phyloP scores from a whole-genome alignment of 2,888 invertebrate genomes.

The Cosmopolites sordidus region DNA sequence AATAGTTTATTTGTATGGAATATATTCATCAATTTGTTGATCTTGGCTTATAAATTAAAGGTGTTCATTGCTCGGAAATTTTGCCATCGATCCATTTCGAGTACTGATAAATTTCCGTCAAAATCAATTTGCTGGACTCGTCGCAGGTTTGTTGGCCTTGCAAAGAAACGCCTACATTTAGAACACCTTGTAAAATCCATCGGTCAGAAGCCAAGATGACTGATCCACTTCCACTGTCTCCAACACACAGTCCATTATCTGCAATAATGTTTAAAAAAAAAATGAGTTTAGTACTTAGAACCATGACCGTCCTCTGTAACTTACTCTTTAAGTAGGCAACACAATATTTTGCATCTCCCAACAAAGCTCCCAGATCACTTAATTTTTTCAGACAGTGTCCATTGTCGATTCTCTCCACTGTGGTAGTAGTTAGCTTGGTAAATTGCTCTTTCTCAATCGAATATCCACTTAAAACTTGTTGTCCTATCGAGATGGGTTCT shows the following conservation, averaged over 20 bases:
- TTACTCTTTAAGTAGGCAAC: slow-evolving; percentile 30
- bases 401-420: slow-evolving; percentile 19
- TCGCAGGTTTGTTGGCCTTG: background rate
- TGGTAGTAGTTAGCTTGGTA: slow-evolving; percentile 20
- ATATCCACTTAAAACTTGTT: slow-evolving; percentile 29
- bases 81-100: background rate
- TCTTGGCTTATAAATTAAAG: too few relatives aligned
- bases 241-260: background rate
- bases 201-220: too few relatives aligned
- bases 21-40: too few relatives aligned
- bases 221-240: background rate
- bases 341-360: slow-evolving; percentile 30
- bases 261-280: too few relatives aligned
- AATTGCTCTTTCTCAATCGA: slow-evolving; percentile 20
- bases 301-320: background rate
- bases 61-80: background rate
- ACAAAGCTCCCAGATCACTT: slow-evolving; percentile 15
- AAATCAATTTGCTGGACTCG: background rate
- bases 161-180: background rate
- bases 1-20: too few relatives aligned
- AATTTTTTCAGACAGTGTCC: slow-evolving; percentile 25
- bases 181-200: background rate
- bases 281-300: too few relatives aligned
- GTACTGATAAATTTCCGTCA: background rate
- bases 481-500: background rate